Base-by-base conservation (phyloP, 1,140 invertebrate species). In the Sweltsa coloradensis region DNA sequence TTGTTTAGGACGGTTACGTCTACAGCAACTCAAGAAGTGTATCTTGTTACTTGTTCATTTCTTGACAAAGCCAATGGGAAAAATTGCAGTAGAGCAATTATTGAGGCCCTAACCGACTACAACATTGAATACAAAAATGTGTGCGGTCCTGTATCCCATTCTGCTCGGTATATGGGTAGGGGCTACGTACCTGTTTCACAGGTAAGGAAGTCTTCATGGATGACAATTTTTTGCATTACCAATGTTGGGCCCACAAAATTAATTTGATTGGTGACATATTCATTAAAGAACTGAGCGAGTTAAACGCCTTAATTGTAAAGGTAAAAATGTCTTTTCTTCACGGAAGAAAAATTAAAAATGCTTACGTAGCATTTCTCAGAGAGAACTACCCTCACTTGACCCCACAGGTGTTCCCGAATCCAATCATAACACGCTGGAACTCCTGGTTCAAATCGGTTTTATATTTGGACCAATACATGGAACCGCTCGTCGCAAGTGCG, bases 171-270 rank as follows among this genome's bases (percentile, higher is more conserved):
- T n/a, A n/a, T 46, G 44, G 39, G n/a, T n/a, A n/a, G n/a, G n/a
- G n/a, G n/a, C n/a, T n/a, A n/a, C n/a, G 11, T 18, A 46, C 11
- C 22, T 46, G 44, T 42, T 19, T 37, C 14, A 22, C 22, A 18
- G 22, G 19, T 16, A 16, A 37, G n/a, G 19, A 27, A 26, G 44
- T 46, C 22, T 3, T 36, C 21, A 13, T 37, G 34, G 44, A 34
- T 5, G 44, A 40, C 27, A 16, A 46, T 13, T n/a, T 46, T 19
- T 4, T 46, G 13, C 31, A 37, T 26, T 22, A 37, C n/a, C 27
- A 46, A 21, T 46, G 44, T n/a, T 46, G 23, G 44, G 23, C 44
- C 39, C 44, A 46, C 27, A 41, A 46, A 46, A 22, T 46, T 11
- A 46, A 36, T 37, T 40, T 43, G 19, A 27, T 46, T 36, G 44